These are phyloP conservation scores for Drosophila pullipes DNA, from an alignment of 2,888 invertebrate species.

Conservation along the genomic window DNA sequence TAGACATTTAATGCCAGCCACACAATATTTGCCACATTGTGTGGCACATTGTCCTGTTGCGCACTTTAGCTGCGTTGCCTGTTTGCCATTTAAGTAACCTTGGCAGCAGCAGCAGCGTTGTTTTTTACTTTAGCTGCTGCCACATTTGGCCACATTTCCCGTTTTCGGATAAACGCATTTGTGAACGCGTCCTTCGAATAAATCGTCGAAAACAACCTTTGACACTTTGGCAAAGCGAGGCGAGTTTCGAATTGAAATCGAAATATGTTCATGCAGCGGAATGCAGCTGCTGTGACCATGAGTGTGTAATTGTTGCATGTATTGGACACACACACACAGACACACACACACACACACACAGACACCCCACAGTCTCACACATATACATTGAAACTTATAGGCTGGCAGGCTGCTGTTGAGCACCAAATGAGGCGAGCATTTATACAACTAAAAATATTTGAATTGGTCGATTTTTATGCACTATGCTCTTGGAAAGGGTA, in stretches of 20 bases:
- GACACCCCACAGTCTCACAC: slow-evolving; percentile 3
- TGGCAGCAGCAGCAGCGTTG: slow-evolving; percentile 31
- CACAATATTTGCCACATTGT: slow-evolving; percentile 30
- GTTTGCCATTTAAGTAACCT: slow-evolving; percentile 63
- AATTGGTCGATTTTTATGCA: neutral
- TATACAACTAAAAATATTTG: neutral
- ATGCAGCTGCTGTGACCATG: slow-evolving; percentile 25
- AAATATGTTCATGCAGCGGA: slow-evolving; percentile 16
- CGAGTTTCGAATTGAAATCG: slow-evolving; percentile 30
- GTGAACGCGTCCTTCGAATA: slow-evolving; percentile 58
- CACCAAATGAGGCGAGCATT: neutral
- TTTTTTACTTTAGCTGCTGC: slow-evolving; percentile 38
- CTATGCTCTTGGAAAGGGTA: too few relatives aligned
- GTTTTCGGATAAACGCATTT: slow-evolving; percentile 73
- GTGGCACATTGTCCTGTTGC: slow-evolving; percentile 40
- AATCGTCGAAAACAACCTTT: slow-evolving; percentile 64
- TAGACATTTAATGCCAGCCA: slow-evolving; percentile 6
- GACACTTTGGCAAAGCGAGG: slow-evolving; percentile 63
- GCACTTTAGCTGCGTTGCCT: slow-evolving; percentile 53
- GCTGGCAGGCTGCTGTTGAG: slow-evolving; percentile 14
- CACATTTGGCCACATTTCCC: slow-evolving; percentile 72
- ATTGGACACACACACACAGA: slow-evolving; percentile 10
- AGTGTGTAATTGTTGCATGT: slow-evolving; percentile 41
- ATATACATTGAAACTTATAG: neutral
- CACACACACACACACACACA: slow-evolving; percentile 10